These are phyloP conservation scores for Geophilus truncorum DNA, from an alignment of 2,888 invertebrate genomes.

Conservation along the genomic window DNA sequence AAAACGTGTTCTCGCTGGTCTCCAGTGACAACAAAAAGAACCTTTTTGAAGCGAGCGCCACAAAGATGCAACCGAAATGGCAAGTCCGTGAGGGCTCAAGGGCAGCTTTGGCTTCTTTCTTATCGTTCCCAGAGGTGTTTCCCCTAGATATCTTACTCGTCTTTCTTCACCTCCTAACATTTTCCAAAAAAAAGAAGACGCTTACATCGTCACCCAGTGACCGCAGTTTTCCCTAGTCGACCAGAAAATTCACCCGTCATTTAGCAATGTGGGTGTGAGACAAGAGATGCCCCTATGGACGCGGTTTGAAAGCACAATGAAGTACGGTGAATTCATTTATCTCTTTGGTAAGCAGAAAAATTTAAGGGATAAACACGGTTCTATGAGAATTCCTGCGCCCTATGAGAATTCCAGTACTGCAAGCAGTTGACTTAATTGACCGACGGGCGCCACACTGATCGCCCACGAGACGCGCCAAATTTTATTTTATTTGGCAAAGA, in stretches of 20 bases:
- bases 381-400: background rate
- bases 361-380: background rate
- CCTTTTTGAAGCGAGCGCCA: background rate
- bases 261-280: background rate
- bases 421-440: slow-evolving; percentile 12
- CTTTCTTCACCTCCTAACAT: background rate
- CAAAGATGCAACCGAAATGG: background rate
- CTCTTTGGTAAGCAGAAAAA: background rate
- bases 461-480: background rate
- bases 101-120: background rate
- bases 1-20: background rate
- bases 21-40: background rate
- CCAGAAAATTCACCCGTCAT: background rate
- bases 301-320: background rate
- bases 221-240: background rate
- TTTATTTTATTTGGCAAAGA: background rate
- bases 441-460: background rate
- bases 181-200: background rate
- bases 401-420: background rate
- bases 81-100: background rate
- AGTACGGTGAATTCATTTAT: background rate
- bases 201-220: background rate
- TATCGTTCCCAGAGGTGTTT: background rate
- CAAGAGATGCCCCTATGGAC: background rate
- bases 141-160: background rate